Evolutionary conservation across 2,888 invertebrate species (phyloP).

Genomic region (Seira musarum): DNA sequence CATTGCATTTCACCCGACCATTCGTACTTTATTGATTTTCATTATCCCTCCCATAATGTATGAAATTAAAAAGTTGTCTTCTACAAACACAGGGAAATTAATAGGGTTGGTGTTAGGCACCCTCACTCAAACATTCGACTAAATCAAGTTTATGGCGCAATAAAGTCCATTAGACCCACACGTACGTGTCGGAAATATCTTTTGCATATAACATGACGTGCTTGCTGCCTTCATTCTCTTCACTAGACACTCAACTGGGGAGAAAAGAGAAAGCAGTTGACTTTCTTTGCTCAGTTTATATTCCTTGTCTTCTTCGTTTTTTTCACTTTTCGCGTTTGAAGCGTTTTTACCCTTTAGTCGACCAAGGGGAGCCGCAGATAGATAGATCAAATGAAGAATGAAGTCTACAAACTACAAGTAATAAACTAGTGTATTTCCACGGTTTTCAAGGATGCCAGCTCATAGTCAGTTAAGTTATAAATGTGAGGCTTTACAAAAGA

Average conservation of each 20-base stretch:
- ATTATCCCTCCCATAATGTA: too few relatives aligned
- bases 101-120: too few relatives aligned
- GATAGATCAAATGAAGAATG: conserved; percentile 10
- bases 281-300: background rate
- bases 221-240: background rate
- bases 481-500: too few relatives aligned
- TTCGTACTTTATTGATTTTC: too few relatives aligned
- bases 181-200: background rate
- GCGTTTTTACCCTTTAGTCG: background rate
- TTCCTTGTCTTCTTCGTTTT: background rate
- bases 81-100: too few relatives aligned
- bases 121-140: background rate
- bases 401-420: background rate
- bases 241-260: background rate
- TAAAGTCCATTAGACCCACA: background rate
- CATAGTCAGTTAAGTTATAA: too few relatives aligned
- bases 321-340: background rate
- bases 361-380: background rate
- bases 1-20: too few relatives aligned
- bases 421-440: too few relatives aligned
- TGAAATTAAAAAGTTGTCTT: too few relatives aligned
- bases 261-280: background rate
- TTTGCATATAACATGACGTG: background rate
- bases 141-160: conserved; percentile 8
- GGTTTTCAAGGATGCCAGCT: too few relatives aligned